Evolutionary conservation across 2,113 vertebrate genomes (phyloP).

Genomic region (Strix aluco): DNA sequence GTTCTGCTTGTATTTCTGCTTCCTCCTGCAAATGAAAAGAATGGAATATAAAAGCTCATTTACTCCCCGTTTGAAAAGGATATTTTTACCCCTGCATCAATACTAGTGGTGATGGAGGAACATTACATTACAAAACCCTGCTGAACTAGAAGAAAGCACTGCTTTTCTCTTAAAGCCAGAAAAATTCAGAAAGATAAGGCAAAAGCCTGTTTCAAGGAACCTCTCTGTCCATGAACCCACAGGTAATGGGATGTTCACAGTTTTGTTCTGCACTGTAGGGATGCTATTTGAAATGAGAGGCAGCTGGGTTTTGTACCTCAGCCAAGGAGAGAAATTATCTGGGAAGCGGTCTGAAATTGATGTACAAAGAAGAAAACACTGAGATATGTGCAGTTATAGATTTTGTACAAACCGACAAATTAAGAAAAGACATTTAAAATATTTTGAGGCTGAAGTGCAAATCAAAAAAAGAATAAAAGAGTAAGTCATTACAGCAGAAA

Average conservation of each 20-base stretch:
- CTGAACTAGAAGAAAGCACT: conserved; percentile 53
- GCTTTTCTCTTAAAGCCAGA: conserved; percentile 51
- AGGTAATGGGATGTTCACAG: conserved; percentile 53
- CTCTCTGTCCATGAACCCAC: conserved; percentile 27
- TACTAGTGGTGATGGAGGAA: conserved; percentile 49
- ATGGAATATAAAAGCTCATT: conserved; percentile 71
- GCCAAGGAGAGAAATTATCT: conserved; percentile 54
- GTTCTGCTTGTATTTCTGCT: conserved; percentile 99
- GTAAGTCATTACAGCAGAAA: not conserved
- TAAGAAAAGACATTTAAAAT: conserved; percentile 8
- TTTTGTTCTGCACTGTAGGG: conserved; percentile 62
- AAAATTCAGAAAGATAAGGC: conserved; percentile 54
- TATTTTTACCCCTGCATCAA: conserved; percentile 67
- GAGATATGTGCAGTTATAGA: conserved; percentile 27
- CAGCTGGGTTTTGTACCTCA: conserved; percentile 48
- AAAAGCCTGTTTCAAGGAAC: conserved; percentile 61
- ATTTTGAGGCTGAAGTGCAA: not conserved
- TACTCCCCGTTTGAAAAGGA: conserved; percentile 66
- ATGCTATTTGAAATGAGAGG: conserved; percentile 57
- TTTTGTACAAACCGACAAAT: not conserved
- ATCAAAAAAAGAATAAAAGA: not conserved
- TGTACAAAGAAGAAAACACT: conserved; percentile 11
- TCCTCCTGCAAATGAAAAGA: conserved; percentile 91
- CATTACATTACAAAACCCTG: conserved; percentile 63
- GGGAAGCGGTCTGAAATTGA: conserved; percentile 52